phyloP scores from a whole-genome alignment of 1,140 invertebrate species.

The Drosophila bocki region DNA sequence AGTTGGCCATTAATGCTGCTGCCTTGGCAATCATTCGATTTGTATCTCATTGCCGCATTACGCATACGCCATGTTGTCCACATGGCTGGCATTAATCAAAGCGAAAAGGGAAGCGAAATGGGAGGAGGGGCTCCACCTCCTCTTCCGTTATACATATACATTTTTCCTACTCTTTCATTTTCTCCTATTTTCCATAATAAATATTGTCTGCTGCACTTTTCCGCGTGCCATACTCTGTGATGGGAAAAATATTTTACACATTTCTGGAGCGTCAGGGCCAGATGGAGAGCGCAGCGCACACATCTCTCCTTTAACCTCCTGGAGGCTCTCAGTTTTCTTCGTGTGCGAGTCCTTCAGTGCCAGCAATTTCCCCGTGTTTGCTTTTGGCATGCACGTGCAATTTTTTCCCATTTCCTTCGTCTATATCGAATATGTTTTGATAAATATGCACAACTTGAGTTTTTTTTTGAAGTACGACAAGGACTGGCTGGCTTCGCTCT shows the following conservation, averaged over 20 bases:
- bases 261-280: constrained; percentile 51
- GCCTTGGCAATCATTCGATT: constrained; percentile 48
- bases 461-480: constrained; percentile 57
- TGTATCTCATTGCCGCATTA: constrained; percentile 61
- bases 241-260: constrained; percentile 67
- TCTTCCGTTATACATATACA: not conserved
- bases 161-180: not conserved
- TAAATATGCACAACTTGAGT: constrained; percentile 79
- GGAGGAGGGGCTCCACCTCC: not conserved
- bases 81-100: constrained; percentile 69
- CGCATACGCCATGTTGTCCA: constrained; percentile 62
- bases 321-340: constrained; percentile 10
- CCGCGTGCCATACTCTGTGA: constrained; percentile 66
- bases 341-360: constrained; percentile 26
- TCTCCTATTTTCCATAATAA: constrained; percentile 64
- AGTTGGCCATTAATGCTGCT: constrained; percentile 70
- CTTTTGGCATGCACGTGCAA: constrained; percentile 69
- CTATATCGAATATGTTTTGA: constrained; percentile 76
- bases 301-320: constrained; percentile 31
- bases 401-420: constrained; percentile 65
- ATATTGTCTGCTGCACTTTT: constrained; percentile 71
- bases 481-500: constrained; percentile 12
- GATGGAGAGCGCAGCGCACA: constrained; percentile 33
- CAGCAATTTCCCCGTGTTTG: constrained; percentile 69
- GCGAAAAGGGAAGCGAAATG: not conserved